Base-by-base conservation (phyloP, 2,888 invertebrate species). In the Carcina quercana region DNA sequence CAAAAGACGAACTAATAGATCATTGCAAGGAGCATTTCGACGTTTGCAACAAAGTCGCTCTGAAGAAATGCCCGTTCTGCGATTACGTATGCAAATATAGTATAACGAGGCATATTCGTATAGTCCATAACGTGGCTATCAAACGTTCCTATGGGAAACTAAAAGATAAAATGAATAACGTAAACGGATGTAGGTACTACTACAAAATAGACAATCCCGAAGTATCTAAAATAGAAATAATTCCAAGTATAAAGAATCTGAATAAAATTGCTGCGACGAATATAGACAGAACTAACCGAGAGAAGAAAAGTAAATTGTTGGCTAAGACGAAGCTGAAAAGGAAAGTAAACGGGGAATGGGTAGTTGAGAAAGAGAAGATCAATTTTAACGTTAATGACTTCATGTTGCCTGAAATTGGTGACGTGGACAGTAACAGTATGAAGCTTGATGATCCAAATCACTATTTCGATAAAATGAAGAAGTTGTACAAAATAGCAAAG, bases 51-150 rank as follows among this genome's bases (percentile, higher is more conserved):
- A 47, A 56, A 0, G 57, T 47, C 0, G 63, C 61, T 17, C 30
- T 78, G 0, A 68, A 68, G 12, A 80, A 74, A 40, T 80, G 80
- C 22, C 80, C 80, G 0, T 45, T 73, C 0, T 80, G 80, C 19
- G 52, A 59, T 0, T 64, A 55, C 14, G 71, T 71, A 0, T 66
- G 70, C 0, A 41, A 51, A 0, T 6, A 34, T 0, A 44, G 53
- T 2, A 51, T 79, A 0, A 41, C 40, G 0, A 36, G 39, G 2
- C 79, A 80, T 15, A 41, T 79, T 1, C 42, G 38, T 2, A 2
- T 40, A 0, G 46, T 43, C 0, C 79, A 80, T 34, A 46, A 53
- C 1, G n/a, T 60, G 2, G 51, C 47, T 0, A 15, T 73, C 0
- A 58, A 53, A 8, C 41, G 64, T 3, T 52, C 55, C 0, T 60